Conservation (phyloP, 2,113 vertebrate genomes). For the Dasyurus viverrinus region DNA sequence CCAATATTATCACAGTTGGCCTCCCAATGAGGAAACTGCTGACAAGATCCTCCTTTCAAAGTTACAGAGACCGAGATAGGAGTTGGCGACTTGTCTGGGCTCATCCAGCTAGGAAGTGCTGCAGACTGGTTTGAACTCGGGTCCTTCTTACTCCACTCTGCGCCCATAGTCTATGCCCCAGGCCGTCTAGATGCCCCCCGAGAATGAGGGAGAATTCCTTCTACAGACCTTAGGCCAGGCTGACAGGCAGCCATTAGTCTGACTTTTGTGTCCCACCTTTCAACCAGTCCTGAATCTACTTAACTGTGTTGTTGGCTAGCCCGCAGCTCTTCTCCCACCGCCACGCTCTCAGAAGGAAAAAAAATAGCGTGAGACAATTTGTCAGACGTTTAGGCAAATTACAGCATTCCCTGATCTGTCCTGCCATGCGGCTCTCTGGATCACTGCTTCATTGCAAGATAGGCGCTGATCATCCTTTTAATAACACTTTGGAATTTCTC, state of each 20-base stretch:
- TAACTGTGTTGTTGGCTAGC: not conserved
- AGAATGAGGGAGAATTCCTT: not conserved
- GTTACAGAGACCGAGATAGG: not conserved
- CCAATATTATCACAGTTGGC: not conserved
- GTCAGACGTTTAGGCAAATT: not conserved
- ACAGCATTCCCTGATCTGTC: not conserved
- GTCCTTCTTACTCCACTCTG: too few species aligned
- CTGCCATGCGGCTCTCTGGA: not conserved
- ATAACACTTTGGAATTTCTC: not conserved
- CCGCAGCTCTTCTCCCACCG: not conserved
- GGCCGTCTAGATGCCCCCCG: not conserved
- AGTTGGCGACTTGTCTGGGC: not conserved
- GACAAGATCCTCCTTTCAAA: too few species aligned
- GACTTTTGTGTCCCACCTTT: not conserved
- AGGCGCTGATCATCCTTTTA: not conserved
- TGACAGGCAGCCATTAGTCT: not conserved
- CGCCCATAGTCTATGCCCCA: not conserved
- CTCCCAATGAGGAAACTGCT: fast-evolving
- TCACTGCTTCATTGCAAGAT: not conserved
- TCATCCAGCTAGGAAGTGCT: not conserved
- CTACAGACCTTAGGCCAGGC: not conserved
- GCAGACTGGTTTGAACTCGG: not conserved
- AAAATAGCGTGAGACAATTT: not conserved
- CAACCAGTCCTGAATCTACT: not conserved
- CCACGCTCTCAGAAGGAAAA: not conserved